Evolutionary conservation across 2,797 vertebrate species (phyloP), one percentile per base, ranked within the genome.

Genomic region (Gymnoscopelus microlampas): DNA sequence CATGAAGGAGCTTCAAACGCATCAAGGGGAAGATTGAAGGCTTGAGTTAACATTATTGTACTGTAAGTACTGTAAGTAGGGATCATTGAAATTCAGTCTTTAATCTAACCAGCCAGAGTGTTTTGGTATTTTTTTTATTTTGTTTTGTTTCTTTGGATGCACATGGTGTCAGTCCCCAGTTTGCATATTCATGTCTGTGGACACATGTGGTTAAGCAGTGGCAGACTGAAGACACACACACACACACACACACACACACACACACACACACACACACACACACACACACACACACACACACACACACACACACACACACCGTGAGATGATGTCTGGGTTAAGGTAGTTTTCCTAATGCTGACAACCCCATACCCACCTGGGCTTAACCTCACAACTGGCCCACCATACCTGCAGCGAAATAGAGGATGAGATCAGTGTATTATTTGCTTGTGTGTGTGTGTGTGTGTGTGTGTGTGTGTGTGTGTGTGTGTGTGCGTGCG

Each of bases 291-390:
- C n/a, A n/a, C n/a, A n/a, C n/a, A n/a, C n/a, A n/a, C n/a, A n/a
- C n/a, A n/a, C n/a, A n/a, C n/a, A n/a, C n/a, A n/a, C n/a, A 32
- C n/a, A 19, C 63, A 19, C 19, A 58, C 65, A 59, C 53, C 50
- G 26, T 66, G 58, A 74, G 65, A 19, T 55, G 65, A 72, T 14
- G 63, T 63, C 50, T 44, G 39, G 32, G 57, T 60, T 67, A 48
- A 71, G 48, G 48, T 55, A 72, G 58, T 71, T 73, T 60, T 67
- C 35, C 61, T 66, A 58, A 63, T 63, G 55, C 69, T 55, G 65
- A 66, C 61, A 77, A 60, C 47, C 48, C 44, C 48, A 71, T 51
- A 64, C 19, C 53, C 54, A 63, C 53, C 57, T 53, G 66, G 51
- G 63, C 10, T 56, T 39, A 65, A 74, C 58, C 68, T 72, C 70